Base-by-base conservation (phyloP, 2,113 vertebrate genomes). In the Vidua macroura region DNA sequence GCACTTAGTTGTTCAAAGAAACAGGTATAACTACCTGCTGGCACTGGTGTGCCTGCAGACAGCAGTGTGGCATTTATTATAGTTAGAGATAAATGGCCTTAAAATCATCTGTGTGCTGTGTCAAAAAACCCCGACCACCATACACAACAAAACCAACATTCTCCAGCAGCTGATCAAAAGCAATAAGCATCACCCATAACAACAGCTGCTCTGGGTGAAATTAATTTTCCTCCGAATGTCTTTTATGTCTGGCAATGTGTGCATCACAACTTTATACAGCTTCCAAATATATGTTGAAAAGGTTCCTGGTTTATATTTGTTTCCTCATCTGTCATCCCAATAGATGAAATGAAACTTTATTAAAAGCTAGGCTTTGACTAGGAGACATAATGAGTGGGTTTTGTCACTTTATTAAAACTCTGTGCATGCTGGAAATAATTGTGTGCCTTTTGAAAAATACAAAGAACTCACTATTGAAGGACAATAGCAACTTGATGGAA, bases 261-360 rank as follows among this genome's bases (percentile, higher is more conserved):
- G 39, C 80, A 86, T 52, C 41, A 16, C 49, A 85, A 68, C 52
- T 92, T 86, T 17, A 60, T 23, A 25, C 16, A 41, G 78, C 70
- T 94, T 96, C 89, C 82, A 87, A 91, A 93, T 95, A 92, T 76
- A 66, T 79, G 46, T 87, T 95, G 87, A 66, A 90, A 84, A 73
- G 53, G 41, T 63, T 94, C 48, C 78, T 89, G 70, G n/a, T 87
- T 95, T 94, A 51, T 94, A 83, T 84, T 91, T 96, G 84, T 93
- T 93, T 95, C 77, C 74, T 95, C 74, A 79, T 89, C 46, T 89
- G 91, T 91, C 94, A 91, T 77, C 62, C 70, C 58, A 82, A 5
- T 27, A 91, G 82, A 82, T 82, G 51, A 79, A 90, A 70, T 59
- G 56, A 92, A 89, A 68, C 33, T 95, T 87, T 59, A 92, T 95